These are phyloP conservation scores for Macrophya annulata DNA, from an alignment of 2,888 invertebrate species.

Conservation along the genomic window DNA sequence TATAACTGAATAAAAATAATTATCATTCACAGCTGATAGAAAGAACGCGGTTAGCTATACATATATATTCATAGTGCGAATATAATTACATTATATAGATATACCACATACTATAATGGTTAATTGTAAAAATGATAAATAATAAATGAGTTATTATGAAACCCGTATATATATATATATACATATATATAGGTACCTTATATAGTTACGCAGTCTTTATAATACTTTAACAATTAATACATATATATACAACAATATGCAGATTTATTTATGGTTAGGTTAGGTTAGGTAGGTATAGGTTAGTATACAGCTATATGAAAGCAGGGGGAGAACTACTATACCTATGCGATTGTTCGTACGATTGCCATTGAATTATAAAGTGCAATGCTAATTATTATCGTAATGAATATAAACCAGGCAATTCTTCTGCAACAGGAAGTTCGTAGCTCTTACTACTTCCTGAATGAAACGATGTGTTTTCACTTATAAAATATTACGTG, in stretches of 20 bases:
- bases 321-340: neutral
- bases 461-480: neutral
- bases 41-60: neutral
- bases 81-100: neutral
- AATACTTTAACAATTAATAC: neutral
- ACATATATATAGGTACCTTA: neutral
- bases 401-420: slow-evolving; percentile 26
- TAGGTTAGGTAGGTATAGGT: too few relatives aligned
- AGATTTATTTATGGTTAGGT: neutral
- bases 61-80: neutral
- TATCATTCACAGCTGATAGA: slow-evolving; percentile 31
- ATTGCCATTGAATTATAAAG: slow-evolving; percentile 55
- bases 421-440: slow-evolving; percentile 19
- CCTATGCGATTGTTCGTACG: slow-evolving; percentile 41
- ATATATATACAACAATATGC: neutral
- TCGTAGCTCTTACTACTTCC: neutral
- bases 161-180: neutral
- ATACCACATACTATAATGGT: neutral
- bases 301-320: neutral
- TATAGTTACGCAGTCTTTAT: neutral
- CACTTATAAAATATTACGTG: neutral
- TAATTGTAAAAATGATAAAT: slow-evolving; percentile 26
- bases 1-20: slow-evolving; percentile 11
- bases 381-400: slow-evolving; percentile 46
- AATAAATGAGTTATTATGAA: slow-evolving; percentile 21